Percentiles rank a stretch among this genome's conserved stretches.
These are phyloP conservation scores for Eublepharis macularius DNA, from an alignment of 2,113 vertebrate species.

Conservation along the genomic window DNA sequence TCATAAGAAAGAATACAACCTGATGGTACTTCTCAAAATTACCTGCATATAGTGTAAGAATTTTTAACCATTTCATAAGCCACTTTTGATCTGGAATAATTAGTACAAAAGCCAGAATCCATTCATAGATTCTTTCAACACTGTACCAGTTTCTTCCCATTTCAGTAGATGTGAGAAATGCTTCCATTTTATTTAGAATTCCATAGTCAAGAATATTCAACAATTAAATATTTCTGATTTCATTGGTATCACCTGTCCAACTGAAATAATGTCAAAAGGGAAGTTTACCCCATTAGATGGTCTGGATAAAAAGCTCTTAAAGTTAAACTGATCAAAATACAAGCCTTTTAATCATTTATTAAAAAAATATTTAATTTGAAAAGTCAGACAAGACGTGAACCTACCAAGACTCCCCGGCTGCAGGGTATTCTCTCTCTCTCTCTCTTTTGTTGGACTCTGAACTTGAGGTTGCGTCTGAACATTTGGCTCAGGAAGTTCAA, in stretches of 20 bases:
- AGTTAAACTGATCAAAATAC: background rate
- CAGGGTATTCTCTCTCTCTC: conserved; percentile 41
- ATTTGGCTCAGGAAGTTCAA: conserved; percentile 64
- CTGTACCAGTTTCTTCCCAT: background rate
- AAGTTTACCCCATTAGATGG: background rate
- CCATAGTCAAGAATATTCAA: background rate
- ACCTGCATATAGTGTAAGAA: background rate
- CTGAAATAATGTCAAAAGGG: background rate
- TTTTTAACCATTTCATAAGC: background rate
- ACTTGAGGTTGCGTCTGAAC: conserved; percentile 51
- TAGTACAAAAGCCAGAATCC: too few relatives aligned
- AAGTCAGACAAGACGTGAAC: background rate
- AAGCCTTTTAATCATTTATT: background rate
- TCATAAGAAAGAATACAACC: background rate
- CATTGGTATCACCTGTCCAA: background rate
- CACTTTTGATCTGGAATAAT: background rate
- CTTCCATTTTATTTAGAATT: background rate
- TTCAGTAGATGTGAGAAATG: background rate
- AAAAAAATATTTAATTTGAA: background rate
- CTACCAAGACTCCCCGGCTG: conserved; percentile 61
- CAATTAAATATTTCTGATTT: background rate
- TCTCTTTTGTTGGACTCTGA: conserved; percentile 70
- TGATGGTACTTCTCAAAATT: background rate
- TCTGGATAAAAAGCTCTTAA: too few relatives aligned
- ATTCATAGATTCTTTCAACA: too few relatives aligned